Percentiles rank a stretch among this genome's conserved stretches.
These are phyloP conservation scores for Acrocephalus arundinaceus DNA, from an alignment of 2,113 vertebrate genomes.

Conservation along the genomic window DNA sequence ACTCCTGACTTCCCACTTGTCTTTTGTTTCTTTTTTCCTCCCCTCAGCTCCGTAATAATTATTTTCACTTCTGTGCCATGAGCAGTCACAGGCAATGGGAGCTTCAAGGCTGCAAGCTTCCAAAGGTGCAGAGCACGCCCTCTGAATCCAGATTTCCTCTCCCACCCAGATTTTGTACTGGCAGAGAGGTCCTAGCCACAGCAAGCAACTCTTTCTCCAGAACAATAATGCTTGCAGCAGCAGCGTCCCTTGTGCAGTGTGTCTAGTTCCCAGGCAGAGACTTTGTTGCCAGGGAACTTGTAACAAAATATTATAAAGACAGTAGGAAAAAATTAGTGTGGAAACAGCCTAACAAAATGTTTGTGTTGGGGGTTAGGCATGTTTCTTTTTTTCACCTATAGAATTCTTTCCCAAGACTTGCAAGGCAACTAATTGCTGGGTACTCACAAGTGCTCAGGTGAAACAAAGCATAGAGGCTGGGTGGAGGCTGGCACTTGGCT, in stretches of 20 bases:
- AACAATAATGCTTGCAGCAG: background rate
- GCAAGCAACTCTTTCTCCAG: background rate
- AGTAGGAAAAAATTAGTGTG: background rate
- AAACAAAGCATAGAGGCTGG: no score
- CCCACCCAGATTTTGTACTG: background rate
- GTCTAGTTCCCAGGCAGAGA: background rate
- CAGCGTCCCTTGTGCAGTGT: background rate
- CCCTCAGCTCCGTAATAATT: background rate
- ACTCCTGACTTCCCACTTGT: background rate
- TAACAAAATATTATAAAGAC: background rate
- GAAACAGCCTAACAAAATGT: background rate
- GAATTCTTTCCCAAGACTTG: no score
- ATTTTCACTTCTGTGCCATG: background rate
- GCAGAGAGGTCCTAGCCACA: background rate
- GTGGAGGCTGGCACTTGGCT: no score
- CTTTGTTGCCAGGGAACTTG: background rate
- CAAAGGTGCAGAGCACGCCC: background rate
- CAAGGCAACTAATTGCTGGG: no score
- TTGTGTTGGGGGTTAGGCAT: no score
- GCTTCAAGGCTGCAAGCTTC: background rate
- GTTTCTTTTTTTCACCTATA: no score
- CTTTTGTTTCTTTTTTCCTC: background rate
- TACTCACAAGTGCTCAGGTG: no score
- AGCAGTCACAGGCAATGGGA: background rate
- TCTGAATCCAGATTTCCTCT: background rate